Evolutionary conservation across 2,113 vertebrate species (phyloP), one percentile per base, ranked within the genome.

Genomic region (Hippocampus barbouri): DNA sequence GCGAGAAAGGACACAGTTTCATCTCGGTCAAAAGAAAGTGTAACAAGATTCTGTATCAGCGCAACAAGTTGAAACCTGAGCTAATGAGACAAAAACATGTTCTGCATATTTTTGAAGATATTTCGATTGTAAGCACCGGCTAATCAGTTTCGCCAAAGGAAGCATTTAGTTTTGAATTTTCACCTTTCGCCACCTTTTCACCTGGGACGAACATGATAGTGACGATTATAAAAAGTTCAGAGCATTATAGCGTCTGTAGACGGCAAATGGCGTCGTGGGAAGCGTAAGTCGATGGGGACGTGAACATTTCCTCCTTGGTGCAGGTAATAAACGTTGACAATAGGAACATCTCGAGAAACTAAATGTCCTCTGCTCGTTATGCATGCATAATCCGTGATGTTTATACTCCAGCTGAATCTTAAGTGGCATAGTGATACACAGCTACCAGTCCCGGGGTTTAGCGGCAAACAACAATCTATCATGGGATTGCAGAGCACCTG

Each of bases 401-500:
- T 38, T 6, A 57, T 71, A 60, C 57, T 16, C 30, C 68, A 74
- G 57, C 69, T 77, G 51, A 78, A 79, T 70, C 54, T 60, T 76
- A 68, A 70, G 57, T 53, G 75, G 67, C 66, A 72, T 56, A 67
- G 53, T 57, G 73, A 74, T 74, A 74, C 79, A 75, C 68, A 76
- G 86, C 91, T 75, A 76, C 73, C 74, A 77, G 79, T 81, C 76
- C 85, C 83, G 78, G 87, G 87, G 86, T 89, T 88, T 87, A 82
- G 86, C 79, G 76, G 80, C 80, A 84, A 89, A 84, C 65, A 81
- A 83, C 88, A 82, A 89, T 91, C 78, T 83, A 89, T 91, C 89
- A 83, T 83, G 91, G 84, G 88, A 91, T 75, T 84, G 68, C 72
- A 68, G 65, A 88, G 73, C 90, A 89, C 90, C 92, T 92, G 91